phyloP scores from a whole-genome alignment of 1,140 invertebrate species.

The Drosophila trapezifrons region DNA sequence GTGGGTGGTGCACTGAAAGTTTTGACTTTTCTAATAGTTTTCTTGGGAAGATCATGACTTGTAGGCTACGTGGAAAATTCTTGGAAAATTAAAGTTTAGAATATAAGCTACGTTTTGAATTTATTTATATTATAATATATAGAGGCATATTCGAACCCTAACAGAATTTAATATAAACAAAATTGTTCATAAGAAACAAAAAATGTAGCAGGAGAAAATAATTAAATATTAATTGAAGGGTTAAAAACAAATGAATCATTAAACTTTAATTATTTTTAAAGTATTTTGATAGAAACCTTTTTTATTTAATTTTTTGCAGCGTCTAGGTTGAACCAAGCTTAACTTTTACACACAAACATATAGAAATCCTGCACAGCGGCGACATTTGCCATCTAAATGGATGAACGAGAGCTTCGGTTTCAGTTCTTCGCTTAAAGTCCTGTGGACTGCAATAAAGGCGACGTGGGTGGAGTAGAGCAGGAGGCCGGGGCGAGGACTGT shows the following conservation, averaged over 20 bases:
- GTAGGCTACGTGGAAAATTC: background rate
- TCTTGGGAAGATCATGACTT: background rate
- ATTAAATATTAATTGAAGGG: too few species aligned
- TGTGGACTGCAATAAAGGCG: conserved; percentile 20
- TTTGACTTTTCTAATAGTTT: too few species aligned
- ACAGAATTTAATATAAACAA: too few species aligned
- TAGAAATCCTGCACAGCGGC: conserved; percentile 12
- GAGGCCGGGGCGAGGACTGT: conserved; percentile 25
- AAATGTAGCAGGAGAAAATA: too few species aligned
- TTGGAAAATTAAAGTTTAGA: background rate
- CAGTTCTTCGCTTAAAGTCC: conserved; percentile 39
- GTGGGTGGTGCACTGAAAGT: too few species aligned
- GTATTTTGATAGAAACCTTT: too few species aligned
- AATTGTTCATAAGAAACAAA: too few species aligned
- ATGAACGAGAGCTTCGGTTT: conserved; percentile 27
- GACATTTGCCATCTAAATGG: conserved; percentile 40
- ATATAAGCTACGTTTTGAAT: background rate
- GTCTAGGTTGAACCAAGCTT: background rate
- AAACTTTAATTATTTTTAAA: too few species aligned
- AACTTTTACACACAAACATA: conserved; percentile 6
- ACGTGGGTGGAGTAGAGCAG: conserved; percentile 1
- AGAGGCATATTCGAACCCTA: too few species aligned
- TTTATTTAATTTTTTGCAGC: conserved; percentile 9
- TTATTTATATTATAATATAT: too few species aligned
- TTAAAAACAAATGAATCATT: too few species aligned